Evolutionary conservation across 1,140 invertebrate genomes (phyloP).

Genomic region (Dreissena rostriformis): DNA sequence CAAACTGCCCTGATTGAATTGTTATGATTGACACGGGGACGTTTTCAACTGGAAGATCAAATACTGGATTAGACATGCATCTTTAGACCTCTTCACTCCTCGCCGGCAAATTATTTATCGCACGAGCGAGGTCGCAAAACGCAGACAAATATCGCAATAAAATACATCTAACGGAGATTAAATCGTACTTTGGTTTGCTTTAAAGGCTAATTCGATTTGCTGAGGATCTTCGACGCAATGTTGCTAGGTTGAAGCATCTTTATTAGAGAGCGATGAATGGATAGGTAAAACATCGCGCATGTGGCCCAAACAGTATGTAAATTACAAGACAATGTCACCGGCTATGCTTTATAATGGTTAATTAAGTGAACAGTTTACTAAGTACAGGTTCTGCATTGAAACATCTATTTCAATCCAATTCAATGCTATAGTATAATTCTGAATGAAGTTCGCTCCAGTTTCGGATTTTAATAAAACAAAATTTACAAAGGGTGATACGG

Average conservation of each 20-base stretch:
- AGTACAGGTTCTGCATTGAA: constrained; percentile 9
- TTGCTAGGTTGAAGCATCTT: constrained; percentile 29
- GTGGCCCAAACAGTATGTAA: constrained; percentile 48
- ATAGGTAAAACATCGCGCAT: constrained; percentile 34
- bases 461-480: too few species aligned
- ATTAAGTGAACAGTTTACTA: constrained; percentile 34
- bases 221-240: constrained; percentile 6
- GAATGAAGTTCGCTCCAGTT: too few species aligned
- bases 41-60: constrained; percentile 7
- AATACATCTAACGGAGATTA: constrained; percentile 15
- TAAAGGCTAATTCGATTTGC: constrained; percentile 20
- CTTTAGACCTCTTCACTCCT: background rate
- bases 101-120: constrained; percentile 27
- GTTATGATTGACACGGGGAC: too few species aligned
- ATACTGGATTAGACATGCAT: constrained; percentile 22
- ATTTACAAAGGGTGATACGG: too few species aligned
- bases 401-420: constrained; percentile 19
- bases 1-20: too few species aligned
- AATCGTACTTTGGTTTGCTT: constrained; percentile 28
- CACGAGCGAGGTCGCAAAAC: constrained; percentile 17
- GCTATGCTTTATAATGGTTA: constrained; percentile 32
- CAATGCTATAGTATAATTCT: background rate
- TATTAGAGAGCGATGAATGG: constrained; percentile 18
- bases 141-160: constrained; percentile 17
- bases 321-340: constrained; percentile 1